Percentiles rank a stretch among this genome's conserved stretches.
Evolutionary conservation across 1,140 invertebrate genomes (phyloP).

Genomic region (Calliopsis andreniformis): DNA sequence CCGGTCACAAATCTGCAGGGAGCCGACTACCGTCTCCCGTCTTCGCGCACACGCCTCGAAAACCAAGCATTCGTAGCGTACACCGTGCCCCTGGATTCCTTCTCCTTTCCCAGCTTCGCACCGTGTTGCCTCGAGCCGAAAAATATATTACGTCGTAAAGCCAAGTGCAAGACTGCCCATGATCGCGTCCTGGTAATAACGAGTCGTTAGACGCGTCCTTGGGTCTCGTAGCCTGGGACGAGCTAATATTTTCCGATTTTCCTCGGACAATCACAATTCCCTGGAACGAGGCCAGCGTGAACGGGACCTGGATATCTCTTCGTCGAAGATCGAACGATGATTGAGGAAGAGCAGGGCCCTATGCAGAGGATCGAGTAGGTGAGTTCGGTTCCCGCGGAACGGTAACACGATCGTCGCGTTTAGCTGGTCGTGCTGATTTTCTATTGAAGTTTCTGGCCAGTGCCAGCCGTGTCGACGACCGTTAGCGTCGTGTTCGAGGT

Average conservation of each 20-base stretch:
- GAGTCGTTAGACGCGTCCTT: slow-evolving; percentile 11
- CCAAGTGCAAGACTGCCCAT: background rate
- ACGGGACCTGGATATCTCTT: background rate
- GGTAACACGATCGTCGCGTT: background rate
- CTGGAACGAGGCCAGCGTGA: background rate
- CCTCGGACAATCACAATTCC: background rate
- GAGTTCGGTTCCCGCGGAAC: background rate
- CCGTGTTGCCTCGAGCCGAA: slow-evolving; percentile 19
- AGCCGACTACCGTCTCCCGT: slow-evolving; percentile 55
- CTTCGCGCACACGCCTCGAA: slow-evolving; percentile 33
- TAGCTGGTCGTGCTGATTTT: slow-evolving; percentile 18
- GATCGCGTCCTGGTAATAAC: slow-evolving; percentile 12
- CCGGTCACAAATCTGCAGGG: slow-evolving; percentile 68
- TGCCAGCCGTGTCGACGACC: slow-evolving; percentile 53
- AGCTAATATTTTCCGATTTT: slow-evolving; percentile 22
- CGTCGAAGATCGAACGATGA: slow-evolving; percentile 6
- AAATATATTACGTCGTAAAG: slow-evolving; percentile 57
- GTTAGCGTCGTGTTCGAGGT: slow-evolving; percentile 69
- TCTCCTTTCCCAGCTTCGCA: background rate
- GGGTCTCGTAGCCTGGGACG: background rate
- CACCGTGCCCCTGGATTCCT: background rate
- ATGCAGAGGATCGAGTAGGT: background rate
- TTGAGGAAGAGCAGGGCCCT: background rate
- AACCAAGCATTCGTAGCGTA: slow-evolving; percentile 25
- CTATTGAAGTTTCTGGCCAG: slow-evolving; percentile 15